phyloP scores from a whole-genome alignment of 1,140 invertebrate genomes.

The Lepidurus arcticus region DNA sequence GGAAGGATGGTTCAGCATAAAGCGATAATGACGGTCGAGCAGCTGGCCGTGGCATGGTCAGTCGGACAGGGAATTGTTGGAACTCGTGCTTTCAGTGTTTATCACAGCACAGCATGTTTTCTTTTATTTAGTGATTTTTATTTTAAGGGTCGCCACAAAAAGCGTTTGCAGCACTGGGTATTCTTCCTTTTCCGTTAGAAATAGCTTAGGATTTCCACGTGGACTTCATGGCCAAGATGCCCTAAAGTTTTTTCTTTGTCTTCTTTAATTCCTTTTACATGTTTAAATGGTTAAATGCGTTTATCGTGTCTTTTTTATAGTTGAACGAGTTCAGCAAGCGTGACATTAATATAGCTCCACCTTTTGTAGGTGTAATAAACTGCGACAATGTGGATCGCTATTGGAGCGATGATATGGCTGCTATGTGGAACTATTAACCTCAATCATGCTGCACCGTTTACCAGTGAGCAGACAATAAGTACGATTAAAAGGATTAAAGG shows the following conservation, averaged over 20 bases:
- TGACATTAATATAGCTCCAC: not conserved
- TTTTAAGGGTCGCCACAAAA: not conserved
- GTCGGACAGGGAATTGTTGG: not conserved
- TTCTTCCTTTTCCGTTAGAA: conserved; percentile 1
- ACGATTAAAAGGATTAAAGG: not conserved
- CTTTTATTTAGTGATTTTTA: not conserved
- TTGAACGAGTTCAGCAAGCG: not conserved
- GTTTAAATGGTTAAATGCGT: not conserved
- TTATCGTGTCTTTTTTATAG: not conserved
- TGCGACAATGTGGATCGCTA: not conserved
- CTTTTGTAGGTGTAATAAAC: not conserved
- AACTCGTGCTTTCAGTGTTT: not conserved
- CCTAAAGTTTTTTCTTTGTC: not conserved
- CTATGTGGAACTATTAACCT: conserved; percentile 9
- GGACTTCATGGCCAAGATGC: not conserved
- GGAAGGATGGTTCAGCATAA: conserved; percentile 1
- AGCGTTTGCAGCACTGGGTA: not conserved
- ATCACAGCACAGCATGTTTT: not conserved
- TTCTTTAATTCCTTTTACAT: not conserved
- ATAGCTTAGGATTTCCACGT: not conserved
- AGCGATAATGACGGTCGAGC: conserved; percentile 3
- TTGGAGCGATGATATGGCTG: not conserved
- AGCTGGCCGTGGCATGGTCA: not conserved
- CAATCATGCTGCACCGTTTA: conserved; percentile 5
- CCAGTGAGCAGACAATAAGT: not conserved